phyloP scores from a whole-genome alignment of 1,140 invertebrate species.

The Drosophila ironensis region DNA sequence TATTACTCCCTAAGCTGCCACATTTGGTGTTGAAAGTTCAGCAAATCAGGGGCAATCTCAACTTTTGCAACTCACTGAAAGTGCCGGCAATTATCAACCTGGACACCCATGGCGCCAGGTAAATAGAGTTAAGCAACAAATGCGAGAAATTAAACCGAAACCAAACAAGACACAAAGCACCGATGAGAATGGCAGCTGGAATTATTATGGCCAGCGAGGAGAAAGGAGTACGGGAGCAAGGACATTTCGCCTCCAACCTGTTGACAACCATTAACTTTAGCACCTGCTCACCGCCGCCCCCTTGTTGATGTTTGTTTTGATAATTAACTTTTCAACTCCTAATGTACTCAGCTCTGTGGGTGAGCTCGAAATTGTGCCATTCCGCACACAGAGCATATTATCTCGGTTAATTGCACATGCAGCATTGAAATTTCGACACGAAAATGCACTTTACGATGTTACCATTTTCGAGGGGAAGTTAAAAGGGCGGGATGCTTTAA shows the following conservation, averaged over 20 bases:
- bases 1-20: not conserved
- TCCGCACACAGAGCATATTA: constrained; percentile 35
- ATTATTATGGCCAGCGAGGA: constrained; percentile 39
- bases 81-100: constrained; percentile 33
- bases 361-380: constrained; percentile 8
- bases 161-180: constrained; percentile 43
- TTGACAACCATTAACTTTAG: constrained; percentile 33
- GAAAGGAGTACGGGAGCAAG: constrained; percentile 8
- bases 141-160: constrained; percentile 49
- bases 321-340: constrained; percentile 64
- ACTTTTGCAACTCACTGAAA: constrained; percentile 8
- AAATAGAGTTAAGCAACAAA: constrained; percentile 48
- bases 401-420: constrained; percentile 52
- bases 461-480: not conserved
- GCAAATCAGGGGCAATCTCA: not conserved
- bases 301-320: constrained; percentile 37
- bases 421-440: constrained; percentile 38
- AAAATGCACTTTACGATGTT: constrained; percentile 57
- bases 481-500: not conserved
- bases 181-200: constrained; percentile 11
- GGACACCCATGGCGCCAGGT: not conserved
- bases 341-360: constrained; percentile 30
- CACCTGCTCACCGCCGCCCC: not conserved
- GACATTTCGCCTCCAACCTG: constrained; percentile 21
- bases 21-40: not conserved